Evolutionary conservation across 2,113 vertebrate genomes (phyloP).

Genomic region (Atlantisia rogersi): DNA sequence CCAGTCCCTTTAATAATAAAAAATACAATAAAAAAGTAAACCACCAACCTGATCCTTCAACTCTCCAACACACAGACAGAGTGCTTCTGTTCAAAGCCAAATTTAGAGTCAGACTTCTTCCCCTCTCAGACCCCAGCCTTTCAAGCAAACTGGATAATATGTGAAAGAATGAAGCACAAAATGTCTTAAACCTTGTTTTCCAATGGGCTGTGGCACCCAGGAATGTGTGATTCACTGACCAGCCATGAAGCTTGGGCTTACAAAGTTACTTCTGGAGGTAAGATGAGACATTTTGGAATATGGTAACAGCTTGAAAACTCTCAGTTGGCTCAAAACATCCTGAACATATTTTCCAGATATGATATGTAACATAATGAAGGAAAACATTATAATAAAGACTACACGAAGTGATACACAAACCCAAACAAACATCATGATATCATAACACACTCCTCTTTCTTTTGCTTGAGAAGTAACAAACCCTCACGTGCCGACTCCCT

Average conservation of each 20-base stretch:
- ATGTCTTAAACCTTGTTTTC: not conserved
- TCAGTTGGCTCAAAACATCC: not conserved
- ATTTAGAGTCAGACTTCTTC: not conserved
- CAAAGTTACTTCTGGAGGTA: not conserved
- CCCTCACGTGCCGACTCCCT: not conserved
- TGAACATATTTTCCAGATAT: not conserved
- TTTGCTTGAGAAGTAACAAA: not conserved
- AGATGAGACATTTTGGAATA: not conserved
- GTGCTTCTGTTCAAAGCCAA: not conserved
- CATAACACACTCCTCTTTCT: not conserved
- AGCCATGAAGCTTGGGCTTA: not conserved
- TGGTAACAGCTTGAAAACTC: not conserved
- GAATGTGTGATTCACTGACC: conserved; percentile 32
- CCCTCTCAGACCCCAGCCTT: not conserved
- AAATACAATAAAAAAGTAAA: not conserved
- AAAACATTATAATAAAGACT: not conserved
- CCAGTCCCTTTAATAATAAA: too few relatives aligned
- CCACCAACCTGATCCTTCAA: not conserved
- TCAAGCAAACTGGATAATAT: not conserved
- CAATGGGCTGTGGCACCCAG: not conserved
- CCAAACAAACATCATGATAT: accelerated
- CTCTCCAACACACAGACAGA: not conserved
- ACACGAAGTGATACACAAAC: not conserved
- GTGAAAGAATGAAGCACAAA: not conserved
- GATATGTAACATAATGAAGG: not conserved